Conservation (phyloP, 2,888 invertebrate genomes). For the Heliconius erato region DNA sequence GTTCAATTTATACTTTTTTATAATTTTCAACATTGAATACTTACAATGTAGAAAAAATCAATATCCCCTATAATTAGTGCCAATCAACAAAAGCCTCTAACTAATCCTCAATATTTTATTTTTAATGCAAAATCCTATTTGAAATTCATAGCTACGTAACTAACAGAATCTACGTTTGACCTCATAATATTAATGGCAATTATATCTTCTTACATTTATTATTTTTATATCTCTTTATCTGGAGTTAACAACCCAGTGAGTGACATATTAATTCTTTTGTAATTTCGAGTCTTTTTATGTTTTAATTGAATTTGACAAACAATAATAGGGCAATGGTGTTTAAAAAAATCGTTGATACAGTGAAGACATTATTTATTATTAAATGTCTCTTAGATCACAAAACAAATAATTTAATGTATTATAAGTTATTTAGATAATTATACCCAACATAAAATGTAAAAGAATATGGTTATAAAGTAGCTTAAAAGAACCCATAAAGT, state of each 20-base stretch:
- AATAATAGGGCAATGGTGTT: no score
- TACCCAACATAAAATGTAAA: slow-evolving; percentile 7
- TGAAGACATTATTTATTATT: no score
- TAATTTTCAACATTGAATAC: no score
- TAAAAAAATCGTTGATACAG: no score
- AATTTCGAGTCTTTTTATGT: no score
- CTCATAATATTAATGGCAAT: not conserved
- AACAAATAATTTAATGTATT: not conserved
- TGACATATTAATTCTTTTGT: not conserved
- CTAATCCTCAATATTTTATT: slow-evolving; percentile 26
- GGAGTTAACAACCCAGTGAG: not conserved
- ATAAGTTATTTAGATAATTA: not conserved
- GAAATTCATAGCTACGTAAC: not conserved
- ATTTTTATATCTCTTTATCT: not conserved
- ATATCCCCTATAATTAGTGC: not conserved
- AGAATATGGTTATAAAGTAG: slow-evolving; percentile 33
- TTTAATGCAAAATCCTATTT: slow-evolving; percentile 1
- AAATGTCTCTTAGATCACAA: not conserved
- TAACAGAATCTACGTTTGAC: slow-evolving; percentile 14
- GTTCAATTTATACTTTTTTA: no score
- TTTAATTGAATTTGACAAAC: no score
- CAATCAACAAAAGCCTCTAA: not conserved
- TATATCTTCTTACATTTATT: not conserved
- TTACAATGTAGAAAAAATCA: no score
- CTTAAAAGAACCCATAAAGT: slow-evolving; percentile 30